A percentile compares a stretch with the other conserved stretches of the same genome.
phyloP scores from a whole-genome alignment of 2,113 vertebrate species.

The Cichladusa arquata region DNA sequence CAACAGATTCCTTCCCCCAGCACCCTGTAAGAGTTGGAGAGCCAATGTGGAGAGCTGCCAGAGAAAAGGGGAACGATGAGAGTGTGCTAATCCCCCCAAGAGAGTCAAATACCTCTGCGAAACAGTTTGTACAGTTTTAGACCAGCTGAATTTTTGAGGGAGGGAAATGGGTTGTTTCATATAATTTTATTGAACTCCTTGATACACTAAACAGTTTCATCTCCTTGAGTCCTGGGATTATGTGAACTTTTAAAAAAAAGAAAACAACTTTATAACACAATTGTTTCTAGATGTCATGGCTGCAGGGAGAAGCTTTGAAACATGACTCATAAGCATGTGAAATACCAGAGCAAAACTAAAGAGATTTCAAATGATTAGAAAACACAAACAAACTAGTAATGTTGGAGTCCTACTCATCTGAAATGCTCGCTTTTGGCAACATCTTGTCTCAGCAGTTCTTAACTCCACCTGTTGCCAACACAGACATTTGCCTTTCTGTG shows the following conservation, averaged over 20 bases:
- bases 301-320: constrained; percentile 9
- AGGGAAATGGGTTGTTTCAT: not conserved
- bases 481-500: not conserved
- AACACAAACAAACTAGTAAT: not conserved
- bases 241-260: not conserved
- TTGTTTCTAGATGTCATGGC: not conserved
- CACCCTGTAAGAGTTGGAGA: not conserved
- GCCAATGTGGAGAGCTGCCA: not conserved
- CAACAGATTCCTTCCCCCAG: not conserved
- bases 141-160: not conserved
- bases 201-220: not conserved
- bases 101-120: not conserved
- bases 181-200: not conserved
- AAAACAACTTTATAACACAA: not conserved
- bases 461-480: not conserved
- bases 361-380: not conserved
- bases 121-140: not conserved
- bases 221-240: not conserved
- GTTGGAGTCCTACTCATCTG: not conserved
- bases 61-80: not conserved
- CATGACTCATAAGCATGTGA: not conserved
- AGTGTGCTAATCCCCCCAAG: not conserved
- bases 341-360: constrained; percentile 27
- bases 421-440: not conserved
- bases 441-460: not conserved